Base-by-base conservation (phyloP, 2,113 vertebrate species). In the Calonectris borealis region DNA sequence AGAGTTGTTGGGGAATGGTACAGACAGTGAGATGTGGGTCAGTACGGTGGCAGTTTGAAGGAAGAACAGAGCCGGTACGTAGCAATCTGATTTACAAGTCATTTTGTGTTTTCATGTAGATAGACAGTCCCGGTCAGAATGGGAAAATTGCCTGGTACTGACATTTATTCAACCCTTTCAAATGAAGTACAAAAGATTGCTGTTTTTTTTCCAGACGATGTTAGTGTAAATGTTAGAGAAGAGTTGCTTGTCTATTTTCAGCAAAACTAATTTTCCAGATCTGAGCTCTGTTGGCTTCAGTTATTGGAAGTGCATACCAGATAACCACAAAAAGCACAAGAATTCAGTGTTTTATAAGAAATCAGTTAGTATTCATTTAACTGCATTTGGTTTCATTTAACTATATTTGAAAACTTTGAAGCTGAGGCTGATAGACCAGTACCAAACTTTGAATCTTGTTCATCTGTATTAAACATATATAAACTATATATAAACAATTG, bases 271-370 rank as follows among this genome's bases (percentile, higher is more conserved):
- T 89, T 83, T 89, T 96, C 92, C 85, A 95, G 62, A 92, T 94
- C 48, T 92, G 92, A 91, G 62, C 66, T 89, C 61, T 62, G 22
- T 73, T 95, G 82, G 62, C 71, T 93, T 91, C 65, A 51, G 51
- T 76, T 94, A 83, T 93, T 96, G 81, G 57, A 96, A 83, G 25
- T 57, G 40, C 86, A 71, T 91, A 76, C 81, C 69, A 91, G 66
- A 91, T 93, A 94, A 70, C 90, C 93, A 94, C 95, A 92, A 92
- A 92, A 92, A 94, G 88, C 80, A 70, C 62, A 97, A 93, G 90
- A 97, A 97, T 96, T 81, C 88, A 52, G 24, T 77, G 24, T 83
- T 92, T 91, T 96, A 69, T 94, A 94, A 90, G 81, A 95, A 97
- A 95, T 93, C 52, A 62, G 26, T 93, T 93, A 34, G 2, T 71